Conservation (phyloP, 2,113 vertebrate species). For the Malurus cyaneus region DNA sequence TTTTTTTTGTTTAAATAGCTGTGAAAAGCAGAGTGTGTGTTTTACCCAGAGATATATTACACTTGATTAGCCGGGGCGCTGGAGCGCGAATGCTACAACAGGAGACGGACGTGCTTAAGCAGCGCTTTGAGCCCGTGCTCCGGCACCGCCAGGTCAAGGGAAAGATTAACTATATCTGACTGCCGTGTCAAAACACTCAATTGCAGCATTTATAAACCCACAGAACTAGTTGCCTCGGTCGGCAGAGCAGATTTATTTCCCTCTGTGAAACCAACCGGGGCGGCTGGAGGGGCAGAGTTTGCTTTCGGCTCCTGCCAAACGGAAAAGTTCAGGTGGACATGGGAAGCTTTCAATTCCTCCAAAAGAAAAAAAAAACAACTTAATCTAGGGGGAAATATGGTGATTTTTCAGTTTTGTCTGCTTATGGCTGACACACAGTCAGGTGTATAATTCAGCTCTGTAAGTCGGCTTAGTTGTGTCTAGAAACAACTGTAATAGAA, state of each 20-base stretch:
- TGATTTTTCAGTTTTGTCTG: not conserved
- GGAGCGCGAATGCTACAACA: constrained; percentile 65
- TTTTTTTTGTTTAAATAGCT: constrained; percentile 62
- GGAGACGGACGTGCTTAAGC: constrained; percentile 57
- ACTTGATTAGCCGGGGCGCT: constrained; percentile 69
- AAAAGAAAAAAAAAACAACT: not conserved
- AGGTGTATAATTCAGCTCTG: not conserved
- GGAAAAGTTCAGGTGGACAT: not conserved
- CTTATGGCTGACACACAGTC: not conserved
- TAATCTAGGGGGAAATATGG: not conserved
- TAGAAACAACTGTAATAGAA: not conserved
- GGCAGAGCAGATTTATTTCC: constrained; percentile 43
- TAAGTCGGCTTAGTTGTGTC: not conserved
- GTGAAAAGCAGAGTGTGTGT: constrained; percentile 65
- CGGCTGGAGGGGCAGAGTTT: not conserved
- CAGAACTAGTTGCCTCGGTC: constrained; percentile 17
- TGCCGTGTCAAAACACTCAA: constrained; percentile 66
- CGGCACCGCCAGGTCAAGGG: constrained; percentile 36
- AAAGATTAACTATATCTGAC: constrained; percentile 68
- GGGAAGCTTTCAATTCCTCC: not conserved
- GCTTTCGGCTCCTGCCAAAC: not conserved
- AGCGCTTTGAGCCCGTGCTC: constrained; percentile 12
- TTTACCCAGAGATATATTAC: constrained; percentile 67
- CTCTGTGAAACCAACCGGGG: not conserved
- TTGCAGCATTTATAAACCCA: constrained; percentile 60